Percentiles rank a stretch among this genome's conserved stretches.
Conservation (phyloP, 2,888 invertebrate genomes). For the Lithodes maja region DNA sequence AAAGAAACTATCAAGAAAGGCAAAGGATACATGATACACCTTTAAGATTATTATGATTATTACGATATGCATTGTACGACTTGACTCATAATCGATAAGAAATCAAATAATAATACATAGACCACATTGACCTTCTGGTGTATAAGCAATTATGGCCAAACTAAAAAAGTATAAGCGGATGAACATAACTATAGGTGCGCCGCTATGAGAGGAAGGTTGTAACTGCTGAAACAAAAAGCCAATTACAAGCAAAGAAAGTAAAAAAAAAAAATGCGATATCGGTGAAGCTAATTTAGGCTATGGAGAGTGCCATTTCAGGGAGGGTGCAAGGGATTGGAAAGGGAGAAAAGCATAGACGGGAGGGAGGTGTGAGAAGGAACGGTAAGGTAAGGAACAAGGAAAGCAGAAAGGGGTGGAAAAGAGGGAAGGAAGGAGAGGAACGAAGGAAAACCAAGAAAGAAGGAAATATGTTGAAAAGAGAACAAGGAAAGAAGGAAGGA, state of each 20-base stretch:
- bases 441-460: not conserved
- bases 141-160: not conserved
- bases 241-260: not conserved
- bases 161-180: not conserved
- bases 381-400: not conserved
- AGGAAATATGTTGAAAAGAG: not conserved
- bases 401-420: not conserved
- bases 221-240: not conserved
- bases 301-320: not conserved
- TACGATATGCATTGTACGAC: too few species aligned
- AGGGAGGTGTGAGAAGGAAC: not conserved
- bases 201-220: not conserved
- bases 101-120: not conserved
- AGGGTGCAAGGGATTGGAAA: not conserved
- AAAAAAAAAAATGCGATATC: not conserved
- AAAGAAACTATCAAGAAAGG: too few species aligned
- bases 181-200: not conserved
- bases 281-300: not conserved
- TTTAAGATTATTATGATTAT: too few species aligned
- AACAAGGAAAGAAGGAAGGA: constrained; percentile 6
- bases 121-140: not conserved
- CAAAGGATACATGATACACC: too few species aligned
- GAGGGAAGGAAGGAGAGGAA: not conserved
- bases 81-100: too few species aligned
- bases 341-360: not conserved